Base-by-base conservation (phyloP, 2,888 invertebrate species). In the Scaptomyza parva region DNA sequence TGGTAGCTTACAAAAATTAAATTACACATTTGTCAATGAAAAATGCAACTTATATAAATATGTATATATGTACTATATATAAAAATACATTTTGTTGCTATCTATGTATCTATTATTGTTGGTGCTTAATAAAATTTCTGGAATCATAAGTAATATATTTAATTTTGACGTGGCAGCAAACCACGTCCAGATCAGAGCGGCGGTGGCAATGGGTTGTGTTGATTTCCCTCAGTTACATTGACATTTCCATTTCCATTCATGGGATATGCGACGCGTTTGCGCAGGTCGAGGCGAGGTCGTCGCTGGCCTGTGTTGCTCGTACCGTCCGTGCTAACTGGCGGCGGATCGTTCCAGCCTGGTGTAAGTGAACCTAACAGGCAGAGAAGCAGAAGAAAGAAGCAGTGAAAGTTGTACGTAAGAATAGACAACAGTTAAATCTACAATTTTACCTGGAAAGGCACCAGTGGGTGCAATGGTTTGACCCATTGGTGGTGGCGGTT, bases 281-380 rank as follows among this genome's bases (percentile, higher is more conserved):
- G 90, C 9, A 90, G 76, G 75, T 89, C 91, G 2, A 91, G 76
- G 41, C 90, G 90, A n/a, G 89, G 82, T 33, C 90, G 89, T 11
- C 88, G 86, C 43, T 45, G 72, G 51, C 64, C 76, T 1, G 76
- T 58, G 20, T 70, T 83, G 37, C 67, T 54, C 6, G 76, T 58
- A 30, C 70, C 50, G 8, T 83, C 74, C 9, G 76, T 61, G 18
- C 78, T 66, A 6, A 91, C 48, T 57, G 89, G 88, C 14, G 91
- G 91, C 44, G 91, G 91, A 81, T 91, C 91, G 65, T 91, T 91
- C 91, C 91, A 91, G 24, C 91, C 91, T 17, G 91, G 91, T 26
- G 91, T 91, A 35, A 89, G 86, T 53, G 91, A 89, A 39, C 91
- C 91, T 91, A 59, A 1, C 33, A 57, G 9, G 6, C 37, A 3